Evolutionary conservation across 2,888 invertebrate genomes (phyloP).

Genomic region (Andrena trimmerana): DNA sequence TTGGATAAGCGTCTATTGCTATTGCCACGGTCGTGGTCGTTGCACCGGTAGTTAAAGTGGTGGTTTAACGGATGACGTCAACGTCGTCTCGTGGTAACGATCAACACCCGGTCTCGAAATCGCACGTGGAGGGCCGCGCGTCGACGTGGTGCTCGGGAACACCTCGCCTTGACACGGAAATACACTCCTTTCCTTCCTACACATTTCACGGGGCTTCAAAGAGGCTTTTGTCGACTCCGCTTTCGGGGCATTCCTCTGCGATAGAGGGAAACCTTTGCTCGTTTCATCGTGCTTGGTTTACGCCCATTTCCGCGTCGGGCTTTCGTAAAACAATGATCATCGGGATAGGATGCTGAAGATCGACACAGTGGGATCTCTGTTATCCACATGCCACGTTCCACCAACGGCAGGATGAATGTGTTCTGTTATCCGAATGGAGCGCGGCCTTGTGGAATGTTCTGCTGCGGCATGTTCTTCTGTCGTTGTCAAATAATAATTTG

Average conservation of each 20-base stretch:
- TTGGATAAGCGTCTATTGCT: constrained; percentile 38
- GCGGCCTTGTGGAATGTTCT: too few relatives aligned
- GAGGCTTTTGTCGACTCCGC: background rate
- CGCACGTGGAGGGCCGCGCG: constrained; percentile 1
- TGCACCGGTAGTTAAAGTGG: constrained; percentile 50
- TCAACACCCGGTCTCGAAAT: constrained; percentile 50
- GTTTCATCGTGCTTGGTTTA: background rate
- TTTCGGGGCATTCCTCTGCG: background rate
- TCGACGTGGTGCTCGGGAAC: constrained; percentile 11
- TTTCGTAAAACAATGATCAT: background rate
- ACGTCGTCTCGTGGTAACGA: constrained; percentile 52
- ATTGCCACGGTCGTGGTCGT: constrained; percentile 37
- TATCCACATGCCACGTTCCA: too few relatives aligned
- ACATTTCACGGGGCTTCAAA: background rate
- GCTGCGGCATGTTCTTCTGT: too few relatives aligned
- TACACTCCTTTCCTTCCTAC: constrained; percentile 14
- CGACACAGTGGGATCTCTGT: too few relatives aligned
- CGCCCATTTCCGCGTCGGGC: background rate
- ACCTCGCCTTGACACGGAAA: constrained; percentile 28
- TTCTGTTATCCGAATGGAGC: too few relatives aligned
- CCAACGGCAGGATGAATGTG: too few relatives aligned
- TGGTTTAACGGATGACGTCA: constrained; percentile 64
- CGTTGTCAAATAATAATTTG: too few relatives aligned
- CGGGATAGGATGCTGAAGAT: background rate
- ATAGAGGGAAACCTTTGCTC: background rate